A percentile compares a stretch with the other conserved stretches of the same genome.
phyloP scores from a whole-genome alignment of 2,113 vertebrate genomes.

The Todiramphus saurophagus region DNA sequence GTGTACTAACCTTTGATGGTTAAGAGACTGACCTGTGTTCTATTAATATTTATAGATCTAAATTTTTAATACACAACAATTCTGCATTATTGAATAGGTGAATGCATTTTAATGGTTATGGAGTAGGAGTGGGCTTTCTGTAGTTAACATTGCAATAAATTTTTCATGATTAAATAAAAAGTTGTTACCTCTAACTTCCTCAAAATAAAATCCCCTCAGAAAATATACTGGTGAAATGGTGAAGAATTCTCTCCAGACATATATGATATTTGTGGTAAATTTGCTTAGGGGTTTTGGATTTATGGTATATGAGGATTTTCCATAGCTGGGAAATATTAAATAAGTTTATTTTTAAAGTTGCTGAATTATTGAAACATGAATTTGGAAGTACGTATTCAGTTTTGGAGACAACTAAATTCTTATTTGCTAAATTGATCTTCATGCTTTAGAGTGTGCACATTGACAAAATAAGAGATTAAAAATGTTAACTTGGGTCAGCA shows the following conservation, averaged over 20 bases:
- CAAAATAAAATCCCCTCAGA: neutral
- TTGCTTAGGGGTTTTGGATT: neutral
- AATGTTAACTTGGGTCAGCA: neutral
- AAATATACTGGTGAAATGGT: neutral
- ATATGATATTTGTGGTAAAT: neutral
- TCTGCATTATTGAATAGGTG: conserved; percentile 64
- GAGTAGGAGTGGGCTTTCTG: conserved; percentile 8
- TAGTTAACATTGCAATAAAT: conserved; percentile 24
- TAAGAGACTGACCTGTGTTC: conserved; percentile 36
- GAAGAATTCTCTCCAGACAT: neutral
- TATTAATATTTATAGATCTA: conserved; percentile 67
- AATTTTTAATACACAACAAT: conserved; percentile 63
- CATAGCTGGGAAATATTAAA: neutral
- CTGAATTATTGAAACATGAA: neutral
- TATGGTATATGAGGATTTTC: neutral
- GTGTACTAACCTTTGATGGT: conserved; percentile 1
- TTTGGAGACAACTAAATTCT: neutral
- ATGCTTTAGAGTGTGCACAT: neutral
- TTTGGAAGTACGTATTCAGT: neutral
- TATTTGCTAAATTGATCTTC: neutral
- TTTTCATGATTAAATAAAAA: conserved; percentile 54
- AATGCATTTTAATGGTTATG: conserved; percentile 53
- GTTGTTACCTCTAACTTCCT: conserved; percentile 18
- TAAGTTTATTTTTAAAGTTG: neutral
- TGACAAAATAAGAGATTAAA: neutral